Conservation (phyloP, 2,113 vertebrate species). For the Salminus brasiliensis region DNA sequence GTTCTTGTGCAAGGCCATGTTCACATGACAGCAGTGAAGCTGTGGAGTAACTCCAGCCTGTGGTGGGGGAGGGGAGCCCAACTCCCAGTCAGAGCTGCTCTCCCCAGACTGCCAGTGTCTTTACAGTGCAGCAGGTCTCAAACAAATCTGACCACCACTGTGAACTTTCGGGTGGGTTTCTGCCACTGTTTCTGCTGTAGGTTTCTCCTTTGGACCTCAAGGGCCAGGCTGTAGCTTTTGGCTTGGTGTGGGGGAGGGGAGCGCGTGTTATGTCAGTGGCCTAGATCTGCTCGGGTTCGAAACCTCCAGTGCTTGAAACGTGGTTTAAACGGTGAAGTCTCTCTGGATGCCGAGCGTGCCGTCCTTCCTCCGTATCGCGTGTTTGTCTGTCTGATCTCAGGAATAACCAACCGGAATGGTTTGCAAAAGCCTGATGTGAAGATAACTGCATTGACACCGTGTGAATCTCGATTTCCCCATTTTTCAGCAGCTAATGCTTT, state of each 20-base stretch:
- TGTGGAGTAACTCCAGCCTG: conserved; percentile 17
- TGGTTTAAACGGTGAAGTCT: no score
- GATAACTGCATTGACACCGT: background rate
- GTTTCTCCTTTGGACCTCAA: background rate
- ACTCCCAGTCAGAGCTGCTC: conserved; percentile 24
- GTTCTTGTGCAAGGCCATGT: background rate
- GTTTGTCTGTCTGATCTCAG: background rate
- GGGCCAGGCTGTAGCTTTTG: background rate
- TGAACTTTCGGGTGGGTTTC: background rate
- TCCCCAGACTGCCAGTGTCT: background rate
- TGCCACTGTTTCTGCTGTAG: conserved; percentile 12
- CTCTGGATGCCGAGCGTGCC: no score
- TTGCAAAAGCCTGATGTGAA: background rate
- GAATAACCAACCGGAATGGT: background rate
- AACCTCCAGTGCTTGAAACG: background rate
- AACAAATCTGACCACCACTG: background rate
- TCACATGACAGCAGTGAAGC: conserved; percentile 47
- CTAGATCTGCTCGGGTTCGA: background rate
- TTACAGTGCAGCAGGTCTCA: conserved; percentile 7
- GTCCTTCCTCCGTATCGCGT: background rate
- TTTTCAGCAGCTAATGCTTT: conserved; percentile 9
- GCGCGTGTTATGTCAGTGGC: conserved; percentile 13
- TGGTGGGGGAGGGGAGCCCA: conserved; percentile 55
- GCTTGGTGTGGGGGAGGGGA: conserved; percentile 41
- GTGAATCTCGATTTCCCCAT: background rate